Percentiles rank a stretch among this genome's conserved stretches.
phyloP scores from a whole-genome alignment of 2,888 invertebrate species.

The Oasisia sp. region DNA sequence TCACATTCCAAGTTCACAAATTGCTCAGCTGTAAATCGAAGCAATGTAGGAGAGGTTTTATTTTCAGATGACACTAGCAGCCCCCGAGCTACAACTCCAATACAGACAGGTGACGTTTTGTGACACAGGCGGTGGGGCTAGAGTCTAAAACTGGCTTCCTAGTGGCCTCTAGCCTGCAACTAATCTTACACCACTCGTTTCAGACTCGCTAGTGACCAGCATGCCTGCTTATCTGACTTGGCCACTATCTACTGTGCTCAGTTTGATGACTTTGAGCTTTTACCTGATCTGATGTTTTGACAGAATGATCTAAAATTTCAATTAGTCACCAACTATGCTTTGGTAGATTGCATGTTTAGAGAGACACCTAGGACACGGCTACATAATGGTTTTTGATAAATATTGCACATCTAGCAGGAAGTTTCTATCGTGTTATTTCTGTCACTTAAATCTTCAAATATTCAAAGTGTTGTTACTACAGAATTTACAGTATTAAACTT shows the following conservation, averaged over 20 bases:
- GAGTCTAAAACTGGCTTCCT: background rate
- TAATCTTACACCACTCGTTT: background rate
- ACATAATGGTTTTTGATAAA: background rate
- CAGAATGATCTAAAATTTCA: background rate
- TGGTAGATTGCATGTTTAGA: background rate
- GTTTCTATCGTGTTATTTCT: background rate
- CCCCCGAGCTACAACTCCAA: background rate
- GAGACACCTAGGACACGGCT: background rate
- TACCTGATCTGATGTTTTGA: background rate
- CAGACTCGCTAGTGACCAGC: background rate
- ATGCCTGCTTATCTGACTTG: background rate
- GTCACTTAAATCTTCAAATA: background rate
- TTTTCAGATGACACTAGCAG: conserved; percentile 12
- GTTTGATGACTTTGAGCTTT: background rate
- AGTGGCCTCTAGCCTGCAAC: background rate
- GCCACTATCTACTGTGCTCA: background rate
- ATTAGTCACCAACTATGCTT: background rate
- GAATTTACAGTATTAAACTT: background rate
- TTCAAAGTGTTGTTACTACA: background rate
- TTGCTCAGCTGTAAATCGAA: background rate
- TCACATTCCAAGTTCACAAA: background rate
- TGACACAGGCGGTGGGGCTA: background rate
- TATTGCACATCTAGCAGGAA: background rate
- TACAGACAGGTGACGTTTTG: background rate
- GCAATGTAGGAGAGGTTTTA: background rate